Evolutionary conservation across 2,888 invertebrate species (phyloP).

Genomic region (Vandiemenella viatica): DNA sequence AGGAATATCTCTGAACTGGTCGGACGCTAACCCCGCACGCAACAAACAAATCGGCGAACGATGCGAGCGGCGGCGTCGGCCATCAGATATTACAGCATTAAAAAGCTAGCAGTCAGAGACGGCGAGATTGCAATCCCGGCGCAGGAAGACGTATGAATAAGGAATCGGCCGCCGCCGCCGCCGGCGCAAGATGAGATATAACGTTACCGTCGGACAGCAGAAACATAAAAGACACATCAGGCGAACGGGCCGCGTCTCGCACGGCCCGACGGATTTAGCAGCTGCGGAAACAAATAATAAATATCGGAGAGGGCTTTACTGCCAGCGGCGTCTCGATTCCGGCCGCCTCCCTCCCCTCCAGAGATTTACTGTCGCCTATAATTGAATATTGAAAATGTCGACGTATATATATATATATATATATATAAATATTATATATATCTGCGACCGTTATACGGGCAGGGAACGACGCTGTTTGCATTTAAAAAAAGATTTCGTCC

Average conservation of each 20-base stretch:
- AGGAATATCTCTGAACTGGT: no score
- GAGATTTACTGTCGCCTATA: slow-evolving; percentile 14
- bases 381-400: slow-evolving; percentile 18
- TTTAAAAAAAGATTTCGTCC: slow-evolving; percentile 1
- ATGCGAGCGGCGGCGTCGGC: no score
- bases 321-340: slow-evolving; percentile 5
- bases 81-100: no score
- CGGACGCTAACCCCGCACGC: no score
- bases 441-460: background rate
- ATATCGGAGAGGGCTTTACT: slow-evolving; percentile 12
- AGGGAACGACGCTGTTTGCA: slow-evolving; percentile 2
- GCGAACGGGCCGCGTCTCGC: no score
- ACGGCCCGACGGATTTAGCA: slow-evolving; percentile 8
- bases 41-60: no score
- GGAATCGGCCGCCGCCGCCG: background rate
- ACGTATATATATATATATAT: slow-evolving; percentile 8
- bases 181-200: background rate
- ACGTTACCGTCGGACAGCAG: background rate
- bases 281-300: slow-evolving; percentile 12
- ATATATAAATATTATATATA: no score
- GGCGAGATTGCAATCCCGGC: background rate
- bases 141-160: background rate
- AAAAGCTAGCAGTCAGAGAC: background rate
- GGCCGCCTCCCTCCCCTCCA: no score
- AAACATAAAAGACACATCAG: background rate